Percentiles rank a stretch among this genome's conserved stretches.
Conservation (phyloP, 1,140 invertebrate species). For the Campoletis sonorensis region DNA sequence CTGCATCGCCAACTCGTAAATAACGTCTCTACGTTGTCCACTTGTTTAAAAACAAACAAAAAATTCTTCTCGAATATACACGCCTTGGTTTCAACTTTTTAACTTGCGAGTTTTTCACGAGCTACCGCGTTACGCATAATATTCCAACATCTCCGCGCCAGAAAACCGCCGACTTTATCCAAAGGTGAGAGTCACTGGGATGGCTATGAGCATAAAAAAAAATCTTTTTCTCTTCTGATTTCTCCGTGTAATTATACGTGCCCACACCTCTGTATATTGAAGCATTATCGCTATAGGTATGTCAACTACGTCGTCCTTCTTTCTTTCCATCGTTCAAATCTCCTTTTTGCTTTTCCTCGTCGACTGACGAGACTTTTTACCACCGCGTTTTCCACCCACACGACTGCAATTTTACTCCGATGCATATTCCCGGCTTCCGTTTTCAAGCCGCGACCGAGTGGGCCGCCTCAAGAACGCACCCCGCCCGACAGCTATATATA, state of each 20-base stretch:
- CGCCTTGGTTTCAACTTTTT: too few relatives aligned
- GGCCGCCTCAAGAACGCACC: slow-evolving; percentile 1
- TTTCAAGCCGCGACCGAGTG: neutral
- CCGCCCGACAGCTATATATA: neutral
- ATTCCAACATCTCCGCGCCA: neutral
- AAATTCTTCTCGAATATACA: too few relatives aligned
- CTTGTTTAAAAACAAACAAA: too few relatives aligned
- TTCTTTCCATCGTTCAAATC: neutral
- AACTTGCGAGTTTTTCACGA: neutral
- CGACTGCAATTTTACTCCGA: slow-evolving; percentile 15
- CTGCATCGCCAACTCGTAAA: neutral
- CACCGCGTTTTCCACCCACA: slow-evolving; percentile 16
- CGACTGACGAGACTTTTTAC: neutral
- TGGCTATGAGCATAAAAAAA: neutral
- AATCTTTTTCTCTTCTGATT: slow-evolving; percentile 4
- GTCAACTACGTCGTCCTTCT: neutral
- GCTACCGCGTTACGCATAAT: too few relatives aligned
- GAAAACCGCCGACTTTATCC: neutral
- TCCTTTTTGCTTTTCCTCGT: neutral
- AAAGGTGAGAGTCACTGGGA: neutral
- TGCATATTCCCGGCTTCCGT: slow-evolving; percentile 20
- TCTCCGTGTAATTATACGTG: slow-evolving; percentile 12
- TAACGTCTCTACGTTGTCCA: neutral
- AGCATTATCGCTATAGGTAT: neutral
- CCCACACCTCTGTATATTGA: neutral